Percentiles rank a stretch among this genome's conserved stretches.
Conservation (phyloP, 2,113 vertebrate genomes). For the Sinocyclocheilus rhinocerous region DNA sequence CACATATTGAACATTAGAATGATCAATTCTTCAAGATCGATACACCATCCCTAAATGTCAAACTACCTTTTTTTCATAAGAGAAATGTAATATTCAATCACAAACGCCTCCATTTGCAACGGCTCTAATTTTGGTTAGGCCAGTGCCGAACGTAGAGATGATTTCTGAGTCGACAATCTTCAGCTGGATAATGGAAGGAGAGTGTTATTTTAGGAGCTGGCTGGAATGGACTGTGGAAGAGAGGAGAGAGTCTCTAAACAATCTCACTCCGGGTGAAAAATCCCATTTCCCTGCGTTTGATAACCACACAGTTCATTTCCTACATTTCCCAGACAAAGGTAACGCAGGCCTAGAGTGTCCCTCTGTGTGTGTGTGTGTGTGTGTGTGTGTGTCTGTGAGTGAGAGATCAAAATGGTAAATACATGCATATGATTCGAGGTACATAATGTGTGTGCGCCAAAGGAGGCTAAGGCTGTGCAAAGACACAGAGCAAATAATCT, state of each 20-base stretch:
- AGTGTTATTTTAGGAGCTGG: conserved; percentile 6
- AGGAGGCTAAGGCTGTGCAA: conserved; percentile 55
- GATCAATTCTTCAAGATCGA: neutral
- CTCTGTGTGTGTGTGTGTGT: neutral
- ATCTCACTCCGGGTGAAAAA: conserved; percentile 63
- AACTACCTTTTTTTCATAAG: neutral
- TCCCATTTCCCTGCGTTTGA: conserved; percentile 73
- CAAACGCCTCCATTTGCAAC: conserved; percentile 2
- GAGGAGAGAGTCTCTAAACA: conserved; percentile 40
- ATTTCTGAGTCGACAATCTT: conserved; percentile 41
- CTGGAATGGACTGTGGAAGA: conserved; percentile 27
- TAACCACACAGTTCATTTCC: conserved; percentile 75
- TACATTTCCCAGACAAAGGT: conserved; percentile 70
- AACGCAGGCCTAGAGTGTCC: conserved; percentile 25
- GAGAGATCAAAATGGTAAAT: conserved; percentile 3
- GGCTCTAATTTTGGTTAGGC: neutral
- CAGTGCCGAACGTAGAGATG: conserved; percentile 25
- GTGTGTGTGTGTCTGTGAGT: too few species aligned
- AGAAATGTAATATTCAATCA: conserved; percentile 21
- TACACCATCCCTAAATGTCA: neutral
- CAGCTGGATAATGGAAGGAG: conserved; percentile 18
- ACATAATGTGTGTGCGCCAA: conserved; percentile 13
- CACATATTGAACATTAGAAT: too few species aligned
- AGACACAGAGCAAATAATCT: conserved; percentile 55
- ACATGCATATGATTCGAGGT: neutral